These are phyloP conservation scores for Porphyrio hochstetteri DNA, from an alignment of 2,113 vertebrate species.

Conservation along the genomic window DNA sequence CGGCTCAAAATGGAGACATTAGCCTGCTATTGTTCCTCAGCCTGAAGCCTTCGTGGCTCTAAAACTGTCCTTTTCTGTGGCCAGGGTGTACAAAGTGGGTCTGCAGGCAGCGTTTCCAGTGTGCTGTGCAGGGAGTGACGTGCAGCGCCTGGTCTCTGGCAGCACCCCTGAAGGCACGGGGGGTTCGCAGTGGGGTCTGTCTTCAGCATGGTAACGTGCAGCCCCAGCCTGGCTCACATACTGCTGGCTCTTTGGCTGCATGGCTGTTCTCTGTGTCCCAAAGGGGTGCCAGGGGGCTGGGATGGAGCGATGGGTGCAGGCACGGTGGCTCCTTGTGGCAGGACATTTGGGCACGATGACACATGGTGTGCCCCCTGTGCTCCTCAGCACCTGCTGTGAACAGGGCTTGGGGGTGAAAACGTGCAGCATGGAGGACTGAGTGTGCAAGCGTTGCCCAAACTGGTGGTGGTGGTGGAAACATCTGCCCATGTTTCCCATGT, in stretches of 20 bases:
- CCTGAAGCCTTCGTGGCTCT: neutral
- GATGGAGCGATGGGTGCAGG: neutral
- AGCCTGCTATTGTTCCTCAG: neutral
- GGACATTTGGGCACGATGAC: fast-evolving
- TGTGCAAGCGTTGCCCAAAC: fast-evolving
- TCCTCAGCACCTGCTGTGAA: fast-evolving
- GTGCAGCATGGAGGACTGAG: fast-evolving
- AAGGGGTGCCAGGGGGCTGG: neutral
- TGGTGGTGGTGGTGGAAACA: fast-evolving
- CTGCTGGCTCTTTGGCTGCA: neutral
- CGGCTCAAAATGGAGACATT: neutral
- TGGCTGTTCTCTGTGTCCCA: fast-evolving
- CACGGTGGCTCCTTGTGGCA: neutral
- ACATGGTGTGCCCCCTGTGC: no score
- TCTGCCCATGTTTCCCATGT: fast-evolving
- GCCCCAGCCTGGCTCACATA: neutral
- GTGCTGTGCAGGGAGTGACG: fast-evolving
- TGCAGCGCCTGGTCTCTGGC: no score
- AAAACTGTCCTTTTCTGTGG: neutral
- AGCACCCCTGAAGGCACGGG: neutral
- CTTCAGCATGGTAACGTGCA: fast-evolving
- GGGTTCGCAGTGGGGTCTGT: neutral
- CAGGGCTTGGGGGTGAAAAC: neutral
- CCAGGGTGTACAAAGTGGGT: neutral
- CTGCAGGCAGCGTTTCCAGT: neutral